Conservation (phyloP, 2,888 invertebrate genomes). For the Caenorhabditis angaria region DNA sequence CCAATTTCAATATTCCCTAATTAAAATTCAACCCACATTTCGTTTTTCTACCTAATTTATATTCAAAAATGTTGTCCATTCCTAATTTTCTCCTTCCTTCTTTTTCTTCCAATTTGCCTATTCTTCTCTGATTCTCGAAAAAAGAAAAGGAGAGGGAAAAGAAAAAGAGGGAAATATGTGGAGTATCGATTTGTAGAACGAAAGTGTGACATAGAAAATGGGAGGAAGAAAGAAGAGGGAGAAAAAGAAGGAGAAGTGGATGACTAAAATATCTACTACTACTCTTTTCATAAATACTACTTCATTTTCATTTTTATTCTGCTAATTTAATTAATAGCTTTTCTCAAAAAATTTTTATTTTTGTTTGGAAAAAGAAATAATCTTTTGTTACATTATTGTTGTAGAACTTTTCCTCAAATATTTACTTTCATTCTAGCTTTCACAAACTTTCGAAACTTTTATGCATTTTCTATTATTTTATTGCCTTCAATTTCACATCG, state of each 20-base stretch:
- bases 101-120: background rate
- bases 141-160: background rate
- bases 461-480: background rate
- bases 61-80: background rate
- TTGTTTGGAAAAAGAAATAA: background rate
- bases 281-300: background rate
- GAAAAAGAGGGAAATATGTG: background rate
- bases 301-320: constrained; percentile 2
- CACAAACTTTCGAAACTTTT: too few species aligned
- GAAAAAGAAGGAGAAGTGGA: background rate
- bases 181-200: background rate
- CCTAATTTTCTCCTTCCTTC: too few species aligned
- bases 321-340: background rate
- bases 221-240: background rate
- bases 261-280: constrained; percentile 2
- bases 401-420: too few species aligned
- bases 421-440: background rate
- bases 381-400: too few species aligned
- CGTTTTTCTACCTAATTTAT: background rate
- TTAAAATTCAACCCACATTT: background rate
- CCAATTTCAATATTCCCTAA: background rate
- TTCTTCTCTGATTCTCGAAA: background rate
- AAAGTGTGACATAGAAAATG: constrained; percentile 2
- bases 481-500: background rate
- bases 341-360: background rate